Base-by-base conservation (phyloP, 2,888 invertebrate genomes). In the Trilocha varians region DNA sequence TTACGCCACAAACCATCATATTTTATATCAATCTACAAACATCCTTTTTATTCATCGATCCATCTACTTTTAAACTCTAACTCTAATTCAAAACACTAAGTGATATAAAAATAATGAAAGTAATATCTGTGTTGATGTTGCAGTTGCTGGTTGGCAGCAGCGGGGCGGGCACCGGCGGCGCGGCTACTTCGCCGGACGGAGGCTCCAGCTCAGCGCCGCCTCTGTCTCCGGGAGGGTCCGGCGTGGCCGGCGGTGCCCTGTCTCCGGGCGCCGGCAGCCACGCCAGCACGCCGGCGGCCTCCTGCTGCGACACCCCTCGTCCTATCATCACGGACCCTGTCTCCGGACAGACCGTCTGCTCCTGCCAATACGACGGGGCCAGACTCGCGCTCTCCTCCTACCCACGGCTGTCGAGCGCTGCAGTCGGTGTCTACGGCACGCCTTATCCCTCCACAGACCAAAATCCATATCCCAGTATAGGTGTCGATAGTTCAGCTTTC, bases 251-350 rank as follows among this genome's bases (percentile, higher is more conserved):
- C 42, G 83, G 87, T 52, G 88, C 88, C 43, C 78, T 88, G 41
- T 89, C 87, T n/a, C 89, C 89, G 3, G 90, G 87, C 49, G 86
- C 78, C 59, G 88, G 76, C 59, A 87, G 72, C 76, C 84, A 83
- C 60, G 82, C 83, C 55, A 83, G 83, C 66, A 83, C 86, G 0
- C 83, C 87, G 1, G 87, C 87, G 47, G 78, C 87, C 42, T 87
- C 91, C 41, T 96, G 96, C 83, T 96, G 96, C 86, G 96, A 96
- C 73, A 95, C 95, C 54, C 96, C 96, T 40, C 90, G 96, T 49
- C 95, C 96, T 53, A 91, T 96, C 77, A 93, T 95, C 88, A 95
- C 95, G 57, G 96, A 97, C 80, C 96, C 96, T 8, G 93, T 96
- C 46, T 94, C 95, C 50, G 96, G 96, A 32, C 96, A 96, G 80